phyloP scores from a whole-genome alignment of 2,113 vertebrate genomes.

The Archilochus colubris region DNA sequence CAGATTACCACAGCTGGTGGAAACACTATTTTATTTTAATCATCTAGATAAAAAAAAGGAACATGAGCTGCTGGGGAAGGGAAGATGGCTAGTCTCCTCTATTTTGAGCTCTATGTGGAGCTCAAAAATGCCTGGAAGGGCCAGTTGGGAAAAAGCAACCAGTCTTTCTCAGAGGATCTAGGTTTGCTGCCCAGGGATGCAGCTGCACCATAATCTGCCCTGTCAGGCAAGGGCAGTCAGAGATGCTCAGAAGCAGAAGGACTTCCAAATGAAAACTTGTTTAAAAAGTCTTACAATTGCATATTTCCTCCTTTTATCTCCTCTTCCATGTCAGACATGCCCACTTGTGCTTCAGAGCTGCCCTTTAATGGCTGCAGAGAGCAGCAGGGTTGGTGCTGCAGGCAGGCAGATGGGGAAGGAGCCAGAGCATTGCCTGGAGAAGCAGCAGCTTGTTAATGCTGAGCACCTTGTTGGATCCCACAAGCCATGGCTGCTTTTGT shows the following conservation, averaged over 20 bases:
- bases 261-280: neutral
- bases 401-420: neutral
- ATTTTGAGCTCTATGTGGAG: neutral
- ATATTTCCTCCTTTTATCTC: neutral
- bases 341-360: neutral
- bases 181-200: neutral
- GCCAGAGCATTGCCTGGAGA: neutral
- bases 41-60: neutral
- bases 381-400: neutral
- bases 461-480: neutral
- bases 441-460: neutral
- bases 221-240: neutral
- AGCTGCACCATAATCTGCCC: neutral
- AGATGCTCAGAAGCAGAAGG: neutral
- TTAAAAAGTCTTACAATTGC: neutral
- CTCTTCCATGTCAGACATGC: neutral
- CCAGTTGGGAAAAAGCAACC: neutral
- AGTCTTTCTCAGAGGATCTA: neutral
- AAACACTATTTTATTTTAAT: constrained; percentile 60
- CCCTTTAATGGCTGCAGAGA: neutral
- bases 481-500: neutral
- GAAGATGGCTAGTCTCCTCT: neutral
- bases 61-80: neutral
- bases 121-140: neutral
- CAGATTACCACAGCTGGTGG: constrained; percentile 62